Evolutionary conservation across 2,888 invertebrate species (phyloP).

Genomic region (Tortricodes alternella): DNA sequence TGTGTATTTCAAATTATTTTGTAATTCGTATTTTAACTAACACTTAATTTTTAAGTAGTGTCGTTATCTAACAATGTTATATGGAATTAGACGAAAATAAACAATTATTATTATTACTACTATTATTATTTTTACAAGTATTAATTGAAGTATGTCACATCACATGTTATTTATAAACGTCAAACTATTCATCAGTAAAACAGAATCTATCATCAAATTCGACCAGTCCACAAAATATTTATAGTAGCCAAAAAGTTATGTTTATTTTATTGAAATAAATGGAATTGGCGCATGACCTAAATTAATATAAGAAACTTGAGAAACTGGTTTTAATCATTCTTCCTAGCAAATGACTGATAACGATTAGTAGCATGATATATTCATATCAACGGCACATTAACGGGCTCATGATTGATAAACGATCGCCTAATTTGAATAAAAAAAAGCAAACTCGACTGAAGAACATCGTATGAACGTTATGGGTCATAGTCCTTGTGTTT

Average conservation of each 20-base stretch:
- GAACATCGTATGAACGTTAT: conserved; percentile 51
- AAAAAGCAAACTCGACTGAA: conserved; percentile 36
- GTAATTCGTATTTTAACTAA: too few species aligned
- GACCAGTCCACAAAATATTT: too few species aligned
- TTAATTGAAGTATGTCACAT: too few species aligned
- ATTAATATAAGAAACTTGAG: not conserved
- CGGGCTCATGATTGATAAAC: conserved; percentile 16
- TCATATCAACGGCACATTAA: conserved; percentile 7
- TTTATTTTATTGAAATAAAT: conserved; percentile 8
- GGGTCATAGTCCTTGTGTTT: conserved; percentile 50
- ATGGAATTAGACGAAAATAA: too few species aligned
- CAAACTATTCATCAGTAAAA: too few species aligned
- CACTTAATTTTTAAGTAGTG: too few species aligned
- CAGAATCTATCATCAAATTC: too few species aligned
- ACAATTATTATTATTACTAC: too few species aligned
- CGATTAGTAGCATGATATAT: conserved; percentile 10
- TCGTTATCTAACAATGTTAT: too few species aligned
- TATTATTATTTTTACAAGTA: too few species aligned
- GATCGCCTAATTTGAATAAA: conserved; percentile 18
- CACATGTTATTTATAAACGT: not conserved
- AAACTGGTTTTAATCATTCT: conserved; percentile 17
- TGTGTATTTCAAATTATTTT: too few species aligned
- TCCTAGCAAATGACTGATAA: conserved; percentile 7
- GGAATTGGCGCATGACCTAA: conserved; percentile 10
- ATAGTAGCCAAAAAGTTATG: not conserved